A percentile compares a stretch with the other conserved stretches of the same genome.
Conservation (phyloP, 2,113 vertebrate genomes). For the Tragelaphus buxtoni region DNA sequence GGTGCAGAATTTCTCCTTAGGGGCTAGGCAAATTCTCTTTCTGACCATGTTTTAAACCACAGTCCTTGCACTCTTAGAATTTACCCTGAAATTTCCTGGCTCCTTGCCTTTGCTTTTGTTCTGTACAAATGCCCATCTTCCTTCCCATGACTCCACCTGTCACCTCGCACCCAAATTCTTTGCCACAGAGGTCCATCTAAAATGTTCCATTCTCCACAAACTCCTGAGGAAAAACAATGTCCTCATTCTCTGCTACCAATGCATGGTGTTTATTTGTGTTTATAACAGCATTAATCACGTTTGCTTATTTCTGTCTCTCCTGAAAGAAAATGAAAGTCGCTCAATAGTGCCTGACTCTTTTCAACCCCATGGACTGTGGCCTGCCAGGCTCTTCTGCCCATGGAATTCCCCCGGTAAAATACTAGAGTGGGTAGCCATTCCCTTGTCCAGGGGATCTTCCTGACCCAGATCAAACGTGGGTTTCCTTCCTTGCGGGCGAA, state of each 20-base stretch:
- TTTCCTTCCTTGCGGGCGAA: rapidly evolving
- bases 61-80: neutral
- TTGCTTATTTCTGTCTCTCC: neutral
- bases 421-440: neutral
- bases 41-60: neutral
- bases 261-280: neutral
- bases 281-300: neutral
- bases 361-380: neutral
- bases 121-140: neutral
- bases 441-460: neutral
- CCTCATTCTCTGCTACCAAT: neutral
- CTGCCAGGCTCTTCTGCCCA: neutral
- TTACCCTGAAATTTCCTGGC: neutral
- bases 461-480: neutral
- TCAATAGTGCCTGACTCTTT: neutral
- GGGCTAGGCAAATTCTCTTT: neutral
- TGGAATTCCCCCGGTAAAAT: neutral
- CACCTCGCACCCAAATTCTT: neutral
- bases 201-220: neutral
- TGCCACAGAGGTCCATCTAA: neutral
- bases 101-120: neutral
- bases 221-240: neutral
- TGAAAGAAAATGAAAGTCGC: neutral
- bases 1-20: neutral
- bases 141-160: neutral